Percentiles rank a stretch among this genome's conserved stretches.
Conservation (phyloP, 2,113 vertebrate species). For the Marmota monax region DNA sequence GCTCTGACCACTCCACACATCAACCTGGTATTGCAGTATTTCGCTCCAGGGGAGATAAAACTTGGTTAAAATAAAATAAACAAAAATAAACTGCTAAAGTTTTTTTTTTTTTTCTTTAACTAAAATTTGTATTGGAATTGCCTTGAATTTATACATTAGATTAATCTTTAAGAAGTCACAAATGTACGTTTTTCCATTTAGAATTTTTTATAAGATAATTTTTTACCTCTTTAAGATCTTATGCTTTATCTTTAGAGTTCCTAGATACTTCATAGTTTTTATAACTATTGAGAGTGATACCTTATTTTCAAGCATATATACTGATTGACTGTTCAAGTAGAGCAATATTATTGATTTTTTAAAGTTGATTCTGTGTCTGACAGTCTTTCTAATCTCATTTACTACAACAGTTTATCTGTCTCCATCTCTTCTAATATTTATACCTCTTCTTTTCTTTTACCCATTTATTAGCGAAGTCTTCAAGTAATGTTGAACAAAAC, state of each 20-base stretch:
- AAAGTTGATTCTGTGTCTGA: not conserved
- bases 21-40: no score
- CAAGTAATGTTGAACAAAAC: not conserved
- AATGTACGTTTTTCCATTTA: not conserved
- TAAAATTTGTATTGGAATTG: not conserved
- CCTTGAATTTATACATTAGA: not conserved
- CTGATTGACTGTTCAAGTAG: not conserved
- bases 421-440: not conserved
- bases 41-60: no score
- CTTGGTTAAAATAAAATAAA: no score
- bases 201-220: not conserved
- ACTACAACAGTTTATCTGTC: not conserved
- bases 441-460: not conserved
- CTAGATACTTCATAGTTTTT: not conserved
- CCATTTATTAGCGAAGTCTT: not conserved
- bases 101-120: no score
- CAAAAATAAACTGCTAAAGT: no score
- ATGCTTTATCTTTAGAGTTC: not conserved
- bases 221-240: not conserved
- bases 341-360: not conserved
- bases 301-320: not conserved
- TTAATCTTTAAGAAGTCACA: not conserved
- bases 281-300: not conserved
- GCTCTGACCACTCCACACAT: no score
- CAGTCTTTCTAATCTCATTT: constrained; percentile 35